These are phyloP conservation scores for Brachypteracias leptosomus DNA, from an alignment of 2,113 vertebrate species.

Conservation along the genomic window DNA sequence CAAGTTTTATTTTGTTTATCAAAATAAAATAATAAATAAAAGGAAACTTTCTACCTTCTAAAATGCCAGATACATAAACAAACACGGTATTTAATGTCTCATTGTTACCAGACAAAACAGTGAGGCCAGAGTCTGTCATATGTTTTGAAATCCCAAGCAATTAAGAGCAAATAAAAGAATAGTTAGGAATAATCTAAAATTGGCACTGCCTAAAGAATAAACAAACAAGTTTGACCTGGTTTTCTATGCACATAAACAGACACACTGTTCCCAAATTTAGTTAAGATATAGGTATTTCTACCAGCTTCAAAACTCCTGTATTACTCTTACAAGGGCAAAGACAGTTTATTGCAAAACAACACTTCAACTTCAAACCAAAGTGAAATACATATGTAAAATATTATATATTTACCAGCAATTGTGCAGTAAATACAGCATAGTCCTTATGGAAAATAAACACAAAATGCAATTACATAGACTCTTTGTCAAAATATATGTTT, in stretches of 20 bases:
- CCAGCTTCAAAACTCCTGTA: background rate
- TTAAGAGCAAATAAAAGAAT: background rate
- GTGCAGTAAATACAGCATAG: background rate
- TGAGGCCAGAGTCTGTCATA: background rate
- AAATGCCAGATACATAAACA: background rate
- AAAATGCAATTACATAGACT: background rate
- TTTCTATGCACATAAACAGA: background rate
- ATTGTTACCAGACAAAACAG: background rate
- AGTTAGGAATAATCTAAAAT: background rate
- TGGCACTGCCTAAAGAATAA: background rate
- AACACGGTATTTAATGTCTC: background rate
- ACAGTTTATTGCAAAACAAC: background rate
- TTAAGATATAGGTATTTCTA: background rate
- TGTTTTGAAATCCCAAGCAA: background rate
- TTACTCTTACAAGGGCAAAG: background rate
- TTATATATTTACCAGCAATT: background rate
- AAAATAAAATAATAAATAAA: background rate
- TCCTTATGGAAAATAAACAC: background rate
- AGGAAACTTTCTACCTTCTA: background rate
- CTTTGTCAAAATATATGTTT: background rate
- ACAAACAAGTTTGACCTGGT: background rate
- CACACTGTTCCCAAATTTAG: background rate
- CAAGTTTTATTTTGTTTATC: background rate
- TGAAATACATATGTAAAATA: background rate
- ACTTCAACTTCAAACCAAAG: background rate